phyloP scores from a whole-genome alignment of 2,113 vertebrate species.

The Oxygymnocypris stewartii region DNA sequence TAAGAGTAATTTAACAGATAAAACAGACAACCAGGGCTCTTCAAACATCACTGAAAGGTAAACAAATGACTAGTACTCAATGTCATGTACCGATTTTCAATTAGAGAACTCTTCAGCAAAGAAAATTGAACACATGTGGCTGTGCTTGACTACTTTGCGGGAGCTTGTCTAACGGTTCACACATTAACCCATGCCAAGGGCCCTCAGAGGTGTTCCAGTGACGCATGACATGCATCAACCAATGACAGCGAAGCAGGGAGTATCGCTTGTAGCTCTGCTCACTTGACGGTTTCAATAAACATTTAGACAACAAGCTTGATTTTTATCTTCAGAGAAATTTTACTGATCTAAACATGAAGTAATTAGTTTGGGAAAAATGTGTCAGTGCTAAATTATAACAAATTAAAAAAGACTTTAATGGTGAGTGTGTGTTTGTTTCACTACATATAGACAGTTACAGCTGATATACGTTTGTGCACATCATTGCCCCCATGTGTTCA shows the following conservation, averaged over 20 bases:
- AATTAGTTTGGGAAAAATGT: neutral
- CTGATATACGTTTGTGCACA: neutral
- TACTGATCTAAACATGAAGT: neutral
- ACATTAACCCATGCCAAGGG: neutral
- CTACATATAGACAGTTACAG: neutral
- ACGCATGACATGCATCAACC: slow-evolving; percentile 27
- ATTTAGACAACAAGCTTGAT: slow-evolving; percentile 8
- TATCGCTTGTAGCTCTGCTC: neutral
- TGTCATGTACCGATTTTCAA: neutral
- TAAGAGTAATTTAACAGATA: neutral
- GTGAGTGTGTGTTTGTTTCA: neutral
- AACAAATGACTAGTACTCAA: neutral
- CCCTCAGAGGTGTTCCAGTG: slow-evolving; percentile 31
- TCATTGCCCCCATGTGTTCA: slow-evolving; percentile 47
- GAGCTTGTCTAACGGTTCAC: slow-evolving; percentile 10
- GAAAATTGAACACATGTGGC: neutral
- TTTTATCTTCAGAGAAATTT: neutral
- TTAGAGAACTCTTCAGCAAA: neutral
- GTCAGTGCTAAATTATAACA: neutral
- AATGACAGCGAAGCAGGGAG: slow-evolving; percentile 22
- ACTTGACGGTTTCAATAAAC: neutral
- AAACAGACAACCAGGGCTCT: neutral
- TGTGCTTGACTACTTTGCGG: neutral
- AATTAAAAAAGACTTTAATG: neutral
- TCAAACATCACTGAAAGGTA: neutral